phyloP scores from a whole-genome alignment of 2,113 vertebrate species.

The Dipodomys spectabilis region DNA sequence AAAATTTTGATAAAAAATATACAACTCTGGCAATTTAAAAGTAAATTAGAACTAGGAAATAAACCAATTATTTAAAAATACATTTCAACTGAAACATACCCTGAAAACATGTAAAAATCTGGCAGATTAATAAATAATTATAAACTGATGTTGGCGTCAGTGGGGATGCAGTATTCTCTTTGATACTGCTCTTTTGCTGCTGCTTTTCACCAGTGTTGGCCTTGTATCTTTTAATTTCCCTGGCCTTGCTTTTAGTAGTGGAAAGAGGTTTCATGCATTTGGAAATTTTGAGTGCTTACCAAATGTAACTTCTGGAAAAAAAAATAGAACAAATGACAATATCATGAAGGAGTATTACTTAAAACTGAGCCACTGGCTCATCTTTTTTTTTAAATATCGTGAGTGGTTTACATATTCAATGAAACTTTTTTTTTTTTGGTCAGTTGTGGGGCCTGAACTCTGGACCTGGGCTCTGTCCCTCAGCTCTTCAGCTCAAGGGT shows the following conservation, averaged over 20 bases:
- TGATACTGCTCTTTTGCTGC: neutral
- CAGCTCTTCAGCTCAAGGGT: too few species aligned
- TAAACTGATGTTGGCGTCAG: conserved; percentile 23
- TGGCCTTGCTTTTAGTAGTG: conserved; percentile 5
- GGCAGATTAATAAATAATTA: conserved; percentile 1
- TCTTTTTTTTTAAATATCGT: too few species aligned
- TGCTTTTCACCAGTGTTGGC: neutral
- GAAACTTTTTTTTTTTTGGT: too few species aligned
- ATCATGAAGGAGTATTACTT: conserved; percentile 1
- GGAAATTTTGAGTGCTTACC: conserved; percentile 40
- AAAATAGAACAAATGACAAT: conserved; percentile 9
- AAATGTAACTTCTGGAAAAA: neutral
- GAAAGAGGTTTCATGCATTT: conserved; percentile 7
- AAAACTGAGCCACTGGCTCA: neutral
- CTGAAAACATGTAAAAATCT: neutral
- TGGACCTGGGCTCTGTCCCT: neutral
- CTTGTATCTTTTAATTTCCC: neutral
- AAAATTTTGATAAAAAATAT: conserved; percentile 51
- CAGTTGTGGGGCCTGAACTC: too few species aligned
- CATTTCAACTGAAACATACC: conserved; percentile 27
- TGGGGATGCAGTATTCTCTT: neutral
- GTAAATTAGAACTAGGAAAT: conserved; percentile 25
- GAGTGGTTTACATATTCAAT: too few species aligned
- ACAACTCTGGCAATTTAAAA: conserved; percentile 11
- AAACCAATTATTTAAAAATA: conserved; percentile 24